phyloP scores from a whole-genome alignment of 2,113 vertebrate genomes.

The pig (Sus scrofa) region T2T-Sscrofa CM000826.6:99826501-99827000 shows the following conservation, averaged over 20 bases:
- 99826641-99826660: no score
- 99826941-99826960: slow-evolving; percentile 21
- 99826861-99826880: slow-evolving; percentile 21
- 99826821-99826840: neutral
- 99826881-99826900: neutral
- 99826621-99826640: no score
- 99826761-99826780: neutral
- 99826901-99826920: neutral
- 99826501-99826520: no score
- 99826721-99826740: neutral
- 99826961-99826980: slow-evolving; percentile 16
- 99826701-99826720: slow-evolving; percentile 31
- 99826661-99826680: no score
- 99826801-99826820: neutral
- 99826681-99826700: slow-evolving; percentile 50
- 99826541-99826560: no score
- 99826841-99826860: neutral
- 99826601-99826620: no score
- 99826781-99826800: neutral
- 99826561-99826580: no score
- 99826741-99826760: neutral
- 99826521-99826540: no score
- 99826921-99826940: neutral
- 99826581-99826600: no score
- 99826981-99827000: slow-evolving; percentile 13